Evolutionary conservation across 2,888 invertebrate species (phyloP).

Genomic region (Taphrorychus bicolor): DNA sequence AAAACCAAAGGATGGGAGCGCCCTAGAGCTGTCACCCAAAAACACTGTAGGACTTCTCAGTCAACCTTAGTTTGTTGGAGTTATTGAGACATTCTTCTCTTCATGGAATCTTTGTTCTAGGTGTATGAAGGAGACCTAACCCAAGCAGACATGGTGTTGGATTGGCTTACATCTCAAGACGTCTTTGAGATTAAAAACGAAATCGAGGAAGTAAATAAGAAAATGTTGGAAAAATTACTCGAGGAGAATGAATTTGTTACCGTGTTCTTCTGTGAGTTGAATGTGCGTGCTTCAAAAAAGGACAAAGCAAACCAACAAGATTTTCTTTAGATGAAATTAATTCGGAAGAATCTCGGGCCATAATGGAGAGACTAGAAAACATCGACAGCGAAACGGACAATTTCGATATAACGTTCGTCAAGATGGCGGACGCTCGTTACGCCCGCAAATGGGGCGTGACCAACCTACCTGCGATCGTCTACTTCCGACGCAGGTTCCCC

Average conservation of each 20-base stretch:
- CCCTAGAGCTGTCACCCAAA: too few species aligned
- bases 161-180: slow-evolving; percentile 93
- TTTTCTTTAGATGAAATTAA: slow-evolving; percentile 76
- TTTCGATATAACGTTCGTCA: slow-evolving; percentile 92
- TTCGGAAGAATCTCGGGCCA: slow-evolving; percentile 79
- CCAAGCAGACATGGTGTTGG: slow-evolving; percentile 83
- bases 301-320: too few species aligned
- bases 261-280: slow-evolving; percentile 90
- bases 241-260: slow-evolving; percentile 95
- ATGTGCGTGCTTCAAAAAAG: neutral
- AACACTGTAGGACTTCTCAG: too few species aligned
- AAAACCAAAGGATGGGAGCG: too few species aligned
- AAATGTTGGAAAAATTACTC: slow-evolving; percentile 93
- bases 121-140: slow-evolving; percentile 89
- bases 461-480: slow-evolving; percentile 88
- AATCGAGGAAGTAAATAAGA: slow-evolving; percentile 96
- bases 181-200: slow-evolving; percentile 95
- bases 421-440: slow-evolving; percentile 90
- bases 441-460: slow-evolving; percentile 95
- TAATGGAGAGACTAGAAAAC: slow-evolving; percentile 85
- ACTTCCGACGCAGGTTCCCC: slow-evolving; percentile 89
- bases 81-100: too few species aligned
- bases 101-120: slow-evolving; percentile 1
- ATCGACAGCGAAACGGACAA: slow-evolving; percentile 96
- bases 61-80: too few species aligned